Base-by-base conservation (phyloP, 2,113 vertebrate species). In the Lepidothrix coronata region DNA sequence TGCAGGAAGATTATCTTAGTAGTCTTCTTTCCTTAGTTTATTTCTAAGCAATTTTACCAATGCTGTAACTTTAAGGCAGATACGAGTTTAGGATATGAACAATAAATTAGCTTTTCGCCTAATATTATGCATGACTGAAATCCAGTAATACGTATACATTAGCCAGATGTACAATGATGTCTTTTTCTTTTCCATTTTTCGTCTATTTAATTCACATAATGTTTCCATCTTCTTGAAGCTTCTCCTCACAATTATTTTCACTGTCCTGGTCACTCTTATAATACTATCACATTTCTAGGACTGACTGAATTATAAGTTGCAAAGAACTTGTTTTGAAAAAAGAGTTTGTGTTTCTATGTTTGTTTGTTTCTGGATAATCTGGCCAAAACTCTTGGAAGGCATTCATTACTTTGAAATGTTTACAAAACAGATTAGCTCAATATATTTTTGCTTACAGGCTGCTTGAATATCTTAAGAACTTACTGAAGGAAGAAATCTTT, bases 11-110 rank as follows among this genome's bases (percentile, higher is more conserved):
- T 92, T 78, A 78, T 44, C 28, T 88, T 52, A 63, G 61, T 44
- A 88, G 63, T 23, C 30, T 5, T 30, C 44, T 71, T 65, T 72
- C 61, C 81, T 49, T 24, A 61, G 43, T 67, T 77, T 86, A 63
- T 74, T 90, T 92, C 76, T 91, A 67, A 91, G 61, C 41, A 78
- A 80, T 92, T 81, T 93, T 61, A 30, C 72, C 68, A 78, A 20
- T 88, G 17, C 6, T 83, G 41, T 61, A 67, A 78, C 61, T 84
- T 23, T 54, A 71, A 86, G 31, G 51, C 58, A 83, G 46, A 83
- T 43, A 39, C 11, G 71, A 72, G 15, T 78, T 91, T 49, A 84
- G 61, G 22, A 43, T 70, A 79, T 25, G 14, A 93, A 61, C 52
- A 73, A 62, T 33, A 33, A 70, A 68, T 65, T 48, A 33, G 9